A percentile compares a stretch with the other conserved stretches of the same genome.
phyloP scores from a whole-genome alignment of 2,888 invertebrate species.

The Deilephila elpenor region DNA sequence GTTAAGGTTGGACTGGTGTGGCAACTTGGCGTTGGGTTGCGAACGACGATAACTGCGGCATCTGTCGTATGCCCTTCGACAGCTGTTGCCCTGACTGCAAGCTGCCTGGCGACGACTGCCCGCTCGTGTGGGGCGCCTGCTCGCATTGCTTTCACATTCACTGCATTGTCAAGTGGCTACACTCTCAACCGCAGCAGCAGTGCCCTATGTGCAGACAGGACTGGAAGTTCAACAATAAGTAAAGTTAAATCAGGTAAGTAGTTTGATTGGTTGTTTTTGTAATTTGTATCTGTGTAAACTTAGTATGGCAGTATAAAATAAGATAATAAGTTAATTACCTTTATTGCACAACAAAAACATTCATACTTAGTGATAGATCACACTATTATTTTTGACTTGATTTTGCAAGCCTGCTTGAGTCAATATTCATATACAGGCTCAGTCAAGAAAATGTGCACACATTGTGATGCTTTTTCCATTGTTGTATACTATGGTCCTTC shows the following conservation, averaged over 20 bases:
- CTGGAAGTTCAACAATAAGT: slow-evolving; percentile 97
- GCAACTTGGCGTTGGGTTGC: slow-evolving; percentile 99
- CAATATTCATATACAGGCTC: no score
- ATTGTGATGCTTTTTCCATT: no score
- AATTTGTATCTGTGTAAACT: not conserved
- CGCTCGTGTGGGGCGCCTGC: slow-evolving; percentile 99
- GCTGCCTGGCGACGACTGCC: slow-evolving; percentile 98
- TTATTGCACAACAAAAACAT: no score
- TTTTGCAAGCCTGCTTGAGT: no score
- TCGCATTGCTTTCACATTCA: slow-evolving; percentile 99
- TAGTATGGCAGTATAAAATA: no score
- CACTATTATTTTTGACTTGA: no score
- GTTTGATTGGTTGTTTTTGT: not conserved
- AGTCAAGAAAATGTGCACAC: no score
- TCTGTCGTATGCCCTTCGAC: slow-evolving; percentile 99
- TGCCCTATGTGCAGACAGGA: slow-evolving; percentile 99
- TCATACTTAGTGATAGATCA: no score
- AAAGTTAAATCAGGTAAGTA: slow-evolving; percentile 49
- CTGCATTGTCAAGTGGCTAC: slow-evolving; percentile 99
- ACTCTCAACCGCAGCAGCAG: slow-evolving; percentile 95
- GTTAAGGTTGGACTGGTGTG: slow-evolving; percentile 94
- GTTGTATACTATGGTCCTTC: no score
- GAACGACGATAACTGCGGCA: slow-evolving; percentile 99
- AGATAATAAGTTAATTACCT: no score
- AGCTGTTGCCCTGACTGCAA: slow-evolving; percentile 99